These are phyloP conservation scores for Cerastis rubricosa DNA, from an alignment of 2,888 invertebrate genomes.

Conservation along the genomic window DNA sequence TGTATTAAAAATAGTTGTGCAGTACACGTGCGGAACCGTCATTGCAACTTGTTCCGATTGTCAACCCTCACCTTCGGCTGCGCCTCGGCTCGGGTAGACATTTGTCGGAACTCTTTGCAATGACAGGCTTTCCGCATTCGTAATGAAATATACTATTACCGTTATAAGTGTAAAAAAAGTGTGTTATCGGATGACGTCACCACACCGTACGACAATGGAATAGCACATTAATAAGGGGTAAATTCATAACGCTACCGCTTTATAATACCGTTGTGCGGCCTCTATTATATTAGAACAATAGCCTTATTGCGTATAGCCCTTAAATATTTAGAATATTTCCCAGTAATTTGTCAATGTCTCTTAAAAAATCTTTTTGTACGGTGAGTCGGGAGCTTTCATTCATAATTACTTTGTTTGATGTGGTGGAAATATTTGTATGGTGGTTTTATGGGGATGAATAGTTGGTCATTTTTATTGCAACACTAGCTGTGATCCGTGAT, in stretches of 20 bases:
- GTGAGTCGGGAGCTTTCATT: slow-evolving; percentile 52
- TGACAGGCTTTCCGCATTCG: too few species aligned
- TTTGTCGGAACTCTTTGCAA: too few species aligned
- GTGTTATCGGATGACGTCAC: slow-evolving; percentile 1
- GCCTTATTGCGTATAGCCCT: slow-evolving; percentile 27
- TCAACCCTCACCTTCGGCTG: too few species aligned
- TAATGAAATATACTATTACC: too few species aligned
- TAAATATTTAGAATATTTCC: slow-evolving; percentile 62
- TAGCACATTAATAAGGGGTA: slow-evolving; percentile 73
- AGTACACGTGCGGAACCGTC: too few species aligned
- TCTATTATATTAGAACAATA: slow-evolving; percentile 61
- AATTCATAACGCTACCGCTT: slow-evolving; percentile 78
- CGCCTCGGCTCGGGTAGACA: too few species aligned
- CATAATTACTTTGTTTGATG: slow-evolving; percentile 24
- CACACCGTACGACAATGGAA: slow-evolving; percentile 65
- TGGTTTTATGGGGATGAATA: not conserved
- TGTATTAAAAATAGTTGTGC: too few species aligned
- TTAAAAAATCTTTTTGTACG: slow-evolving; percentile 58
- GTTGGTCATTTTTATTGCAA: not conserved
- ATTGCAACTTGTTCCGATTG: too few species aligned
- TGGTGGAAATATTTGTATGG: not conserved
- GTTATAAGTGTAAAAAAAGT: too few species aligned
- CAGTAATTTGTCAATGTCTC: slow-evolving; percentile 64
- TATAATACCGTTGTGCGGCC: slow-evolving; percentile 63
- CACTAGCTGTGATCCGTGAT: too few species aligned